Percentiles rank a stretch among this genome's conserved stretches.
phyloP scores from a whole-genome alignment of 2,797 vertebrate genomes.

The Bradypodion ventrale region DNA sequence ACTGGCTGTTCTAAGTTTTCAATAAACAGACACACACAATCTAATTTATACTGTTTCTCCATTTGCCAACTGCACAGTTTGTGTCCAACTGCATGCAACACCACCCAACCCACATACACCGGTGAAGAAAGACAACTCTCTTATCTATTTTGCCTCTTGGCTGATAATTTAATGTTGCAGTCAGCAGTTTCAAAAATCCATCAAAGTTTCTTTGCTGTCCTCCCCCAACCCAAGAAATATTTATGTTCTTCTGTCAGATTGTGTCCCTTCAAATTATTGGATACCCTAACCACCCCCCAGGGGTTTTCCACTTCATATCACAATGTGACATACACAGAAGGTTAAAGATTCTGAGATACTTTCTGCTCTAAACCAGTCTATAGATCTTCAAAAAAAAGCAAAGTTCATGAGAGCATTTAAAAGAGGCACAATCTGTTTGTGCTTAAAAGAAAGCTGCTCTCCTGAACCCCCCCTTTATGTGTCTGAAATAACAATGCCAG shows the following conservation, averaged over 20 bases:
- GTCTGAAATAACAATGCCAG: constrained; percentile 74
- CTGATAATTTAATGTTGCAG: constrained; percentile 33
- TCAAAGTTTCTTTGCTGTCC: constrained; percentile 34
- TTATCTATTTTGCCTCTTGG: constrained; percentile 13
- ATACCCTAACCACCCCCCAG: background rate
- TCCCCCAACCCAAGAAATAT: constrained; percentile 56
- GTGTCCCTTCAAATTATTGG: constrained; percentile 5
- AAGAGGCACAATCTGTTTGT: constrained; percentile 73
- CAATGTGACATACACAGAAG: constrained; percentile 43
- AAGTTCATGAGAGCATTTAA: constrained; percentile 70
- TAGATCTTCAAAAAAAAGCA: constrained; percentile 65
- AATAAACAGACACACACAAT: no score
- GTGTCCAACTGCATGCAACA: no score
- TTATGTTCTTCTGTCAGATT: constrained; percentile 52
- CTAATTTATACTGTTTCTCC: no score
- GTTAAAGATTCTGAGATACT: constrained; percentile 59
- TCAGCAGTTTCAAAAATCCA: constrained; percentile 51
- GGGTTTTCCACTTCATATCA: background rate
- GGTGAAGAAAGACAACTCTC: background rate
- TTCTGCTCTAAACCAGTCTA: constrained; percentile 60
- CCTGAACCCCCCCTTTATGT: constrained; percentile 39
- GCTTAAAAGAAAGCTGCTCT: constrained; percentile 63
- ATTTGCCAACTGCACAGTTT: no score
- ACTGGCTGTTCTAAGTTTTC: no score
- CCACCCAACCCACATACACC: no score